Evolutionary conservation across 2,113 vertebrate genomes (phyloP).

Genomic region (Thermophis baileyi): DNA sequence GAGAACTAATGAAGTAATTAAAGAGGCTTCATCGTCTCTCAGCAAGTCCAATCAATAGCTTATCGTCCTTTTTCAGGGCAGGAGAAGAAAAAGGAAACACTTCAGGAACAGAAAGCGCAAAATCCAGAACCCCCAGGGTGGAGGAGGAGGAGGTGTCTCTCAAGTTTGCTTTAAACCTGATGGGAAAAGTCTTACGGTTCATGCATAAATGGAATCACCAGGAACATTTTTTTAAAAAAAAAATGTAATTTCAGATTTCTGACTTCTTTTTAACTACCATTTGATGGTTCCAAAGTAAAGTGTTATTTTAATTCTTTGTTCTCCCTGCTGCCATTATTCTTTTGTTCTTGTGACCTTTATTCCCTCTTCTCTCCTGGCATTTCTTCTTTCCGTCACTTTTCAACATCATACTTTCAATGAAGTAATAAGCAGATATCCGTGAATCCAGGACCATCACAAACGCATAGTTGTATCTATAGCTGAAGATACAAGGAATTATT

Average conservation of each 20-base stretch:
- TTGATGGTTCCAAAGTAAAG: not conserved
- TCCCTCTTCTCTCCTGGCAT: not conserved
- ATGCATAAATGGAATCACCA: not conserved
- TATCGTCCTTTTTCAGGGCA: slow-evolving; percentile 5
- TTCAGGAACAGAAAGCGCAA: not conserved
- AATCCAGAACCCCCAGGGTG: not conserved
- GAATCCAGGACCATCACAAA: not conserved
- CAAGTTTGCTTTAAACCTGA: not conserved
- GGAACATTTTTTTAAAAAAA: not conserved
- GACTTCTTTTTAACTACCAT: not conserved
- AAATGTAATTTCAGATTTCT: not conserved
- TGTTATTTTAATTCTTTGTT: not conserved
- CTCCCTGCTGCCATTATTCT: not conserved
- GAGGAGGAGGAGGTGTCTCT: not conserved
- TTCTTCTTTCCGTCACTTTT: not conserved
- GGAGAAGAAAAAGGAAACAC: not conserved
- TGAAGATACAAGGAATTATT: not conserved
- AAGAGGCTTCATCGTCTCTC: slow-evolving; percentile 31
- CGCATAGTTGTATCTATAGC: not conserved
- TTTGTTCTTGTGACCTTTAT: not conserved
- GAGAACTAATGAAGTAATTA: slow-evolving; percentile 48
- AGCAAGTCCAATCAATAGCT: slow-evolving; percentile 42
- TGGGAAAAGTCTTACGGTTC: not conserved
- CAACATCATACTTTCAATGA: not conserved
- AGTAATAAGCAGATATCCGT: not conserved